Percentiles rank a stretch among this genome's conserved stretches.
phyloP scores from a whole-genome alignment of 2,113 vertebrate species.

The Rhadina sibilatrix region DNA sequence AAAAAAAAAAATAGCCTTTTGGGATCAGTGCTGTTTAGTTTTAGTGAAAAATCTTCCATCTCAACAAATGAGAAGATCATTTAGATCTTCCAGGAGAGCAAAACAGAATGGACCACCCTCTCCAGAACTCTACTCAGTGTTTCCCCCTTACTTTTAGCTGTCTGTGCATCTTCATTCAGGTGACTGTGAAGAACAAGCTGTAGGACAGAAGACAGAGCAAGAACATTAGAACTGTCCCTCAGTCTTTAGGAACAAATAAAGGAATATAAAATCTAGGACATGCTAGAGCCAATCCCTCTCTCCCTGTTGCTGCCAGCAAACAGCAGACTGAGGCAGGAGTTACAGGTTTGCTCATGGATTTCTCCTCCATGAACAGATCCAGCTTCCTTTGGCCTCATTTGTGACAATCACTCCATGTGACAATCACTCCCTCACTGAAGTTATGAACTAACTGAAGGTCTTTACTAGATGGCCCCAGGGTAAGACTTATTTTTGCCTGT shows the following conservation, averaged over 20 bases:
- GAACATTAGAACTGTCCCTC: background rate
- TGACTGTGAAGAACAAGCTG: conserved; percentile 60
- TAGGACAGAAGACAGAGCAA: conserved; percentile 17
- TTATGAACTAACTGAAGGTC: background rate
- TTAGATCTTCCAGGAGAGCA: background rate
- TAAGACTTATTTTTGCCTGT: background rate
- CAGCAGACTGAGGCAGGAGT: background rate
- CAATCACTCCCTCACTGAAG: background rate
- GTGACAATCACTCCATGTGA: background rate
- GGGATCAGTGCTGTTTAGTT: background rate
- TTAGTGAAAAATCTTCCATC: background rate
- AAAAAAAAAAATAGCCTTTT: background rate
- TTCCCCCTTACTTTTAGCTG: conserved; percentile 62
- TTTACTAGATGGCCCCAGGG: background rate
- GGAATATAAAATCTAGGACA: background rate
- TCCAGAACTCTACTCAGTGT: background rate
- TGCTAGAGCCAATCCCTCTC: background rate
- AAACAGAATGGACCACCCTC: background rate
- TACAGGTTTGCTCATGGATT: background rate
- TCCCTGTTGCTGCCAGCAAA: background rate
- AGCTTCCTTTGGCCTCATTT: background rate
- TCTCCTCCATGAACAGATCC: background rate
- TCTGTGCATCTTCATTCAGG: conserved; percentile 53
- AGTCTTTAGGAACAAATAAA: background rate
- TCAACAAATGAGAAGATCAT: background rate